Evolutionary conservation across 2,888 invertebrate genomes (phyloP).

Genomic region (Gymnosoma rotundatum): DNA sequence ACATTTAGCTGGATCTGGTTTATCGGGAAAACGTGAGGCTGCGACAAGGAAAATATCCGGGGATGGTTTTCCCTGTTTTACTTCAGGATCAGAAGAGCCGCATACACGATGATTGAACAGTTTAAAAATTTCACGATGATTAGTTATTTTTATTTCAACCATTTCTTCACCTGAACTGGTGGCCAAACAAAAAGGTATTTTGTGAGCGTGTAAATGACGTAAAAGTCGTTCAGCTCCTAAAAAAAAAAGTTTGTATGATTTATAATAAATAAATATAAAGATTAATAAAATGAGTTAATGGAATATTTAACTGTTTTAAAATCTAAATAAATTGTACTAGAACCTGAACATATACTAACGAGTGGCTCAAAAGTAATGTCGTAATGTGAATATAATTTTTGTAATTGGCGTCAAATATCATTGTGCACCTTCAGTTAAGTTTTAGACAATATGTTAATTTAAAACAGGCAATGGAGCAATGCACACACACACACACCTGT

Average conservation of each 20-base stretch:
- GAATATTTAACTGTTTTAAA: neutral
- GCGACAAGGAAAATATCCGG: slow-evolving; percentile 94
- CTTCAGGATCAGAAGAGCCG: slow-evolving; percentile 90
- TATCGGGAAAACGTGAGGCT: slow-evolving; percentile 87
- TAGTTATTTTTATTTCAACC: slow-evolving; percentile 87
- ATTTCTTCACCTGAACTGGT: slow-evolving; percentile 91
- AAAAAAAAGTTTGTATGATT: neutral
- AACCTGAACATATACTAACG: too few relatives aligned
- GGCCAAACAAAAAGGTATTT: slow-evolving; percentile 93
- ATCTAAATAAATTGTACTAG: too few relatives aligned
- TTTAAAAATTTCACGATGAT: slow-evolving; percentile 86
- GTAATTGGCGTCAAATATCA: too few relatives aligned
- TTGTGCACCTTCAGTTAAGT: too few relatives aligned
- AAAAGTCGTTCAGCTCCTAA: slow-evolving; percentile 91
- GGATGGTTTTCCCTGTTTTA: slow-evolving; percentile 92
- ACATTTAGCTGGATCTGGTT: slow-evolving; percentile 85
- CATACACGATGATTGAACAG: slow-evolving; percentile 90
- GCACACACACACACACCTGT: too few relatives aligned
- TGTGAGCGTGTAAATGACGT: slow-evolving; percentile 87
- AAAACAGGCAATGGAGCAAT: too few relatives aligned
- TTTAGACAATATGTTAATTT: too few relatives aligned
- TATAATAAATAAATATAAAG: neutral
- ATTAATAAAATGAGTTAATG: neutral
- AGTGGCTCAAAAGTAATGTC: too few relatives aligned
- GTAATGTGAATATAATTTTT: too few relatives aligned